These are phyloP conservation scores for Lampris incognitus DNA, from an alignment of 2,113 vertebrate species.

Conservation along the genomic window DNA sequence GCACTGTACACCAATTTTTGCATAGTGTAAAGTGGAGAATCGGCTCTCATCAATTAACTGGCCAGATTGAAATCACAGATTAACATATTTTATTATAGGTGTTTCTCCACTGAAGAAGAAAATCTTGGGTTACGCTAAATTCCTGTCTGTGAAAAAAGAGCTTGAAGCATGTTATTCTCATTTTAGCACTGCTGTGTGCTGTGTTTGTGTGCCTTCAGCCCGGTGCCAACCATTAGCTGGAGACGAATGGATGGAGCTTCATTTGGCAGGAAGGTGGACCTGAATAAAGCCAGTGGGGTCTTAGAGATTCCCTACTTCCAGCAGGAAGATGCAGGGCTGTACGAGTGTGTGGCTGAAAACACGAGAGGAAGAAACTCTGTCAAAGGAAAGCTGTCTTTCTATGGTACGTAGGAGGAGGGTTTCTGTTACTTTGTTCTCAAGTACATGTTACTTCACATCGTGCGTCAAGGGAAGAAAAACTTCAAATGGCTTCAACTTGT, in stretches of 20 bases:
- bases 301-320: constrained; percentile 95
- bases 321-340: constrained; percentile 90
- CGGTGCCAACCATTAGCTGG: constrained; percentile 91
- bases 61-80: background rate
- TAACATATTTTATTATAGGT: background rate
- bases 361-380: constrained; percentile 89
- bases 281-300: constrained; percentile 87
- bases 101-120: background rate
- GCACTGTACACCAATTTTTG: background rate
- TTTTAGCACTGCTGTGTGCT: background rate
- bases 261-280: constrained; percentile 88
- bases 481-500: constrained; percentile 19
- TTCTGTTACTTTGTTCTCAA: constrained; percentile 54
- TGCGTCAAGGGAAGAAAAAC: constrained; percentile 17
- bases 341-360: constrained; percentile 93
- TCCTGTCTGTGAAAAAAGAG: background rate
- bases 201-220: constrained; percentile 74
- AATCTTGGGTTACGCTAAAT: background rate
- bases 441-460: constrained; percentile 15
- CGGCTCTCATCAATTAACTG: background rate
- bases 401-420: constrained; percentile 83
- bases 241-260: constrained; percentile 87
- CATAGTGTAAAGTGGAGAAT: constrained; percentile 1
- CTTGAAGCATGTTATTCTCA: constrained; percentile 27
- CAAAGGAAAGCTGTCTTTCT: constrained; percentile 91